phyloP scores from a whole-genome alignment of 2,113 vertebrate genomes.

The Rhabdornis inornatus region DNA sequence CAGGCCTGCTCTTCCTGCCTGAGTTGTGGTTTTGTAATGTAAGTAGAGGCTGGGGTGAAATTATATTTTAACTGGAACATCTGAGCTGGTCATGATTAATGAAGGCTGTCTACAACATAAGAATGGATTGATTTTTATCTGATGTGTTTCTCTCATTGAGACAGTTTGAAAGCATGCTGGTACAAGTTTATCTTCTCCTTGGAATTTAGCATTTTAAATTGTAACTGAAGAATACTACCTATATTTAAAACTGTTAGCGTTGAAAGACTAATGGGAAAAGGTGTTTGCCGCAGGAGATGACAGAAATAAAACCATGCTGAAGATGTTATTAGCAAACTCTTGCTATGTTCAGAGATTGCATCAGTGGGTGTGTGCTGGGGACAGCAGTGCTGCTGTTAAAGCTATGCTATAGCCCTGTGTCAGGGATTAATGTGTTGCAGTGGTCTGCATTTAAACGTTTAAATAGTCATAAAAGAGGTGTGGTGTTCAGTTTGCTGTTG shows the following conservation, averaged over 20 bases:
- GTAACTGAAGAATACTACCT: not conserved
- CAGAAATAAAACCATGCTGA: not conserved
- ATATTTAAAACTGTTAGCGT: not conserved
- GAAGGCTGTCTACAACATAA: not conserved
- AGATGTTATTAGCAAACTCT: not conserved
- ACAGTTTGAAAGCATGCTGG: not conserved
- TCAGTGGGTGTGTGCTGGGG: not conserved
- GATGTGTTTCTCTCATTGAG: not conserved
- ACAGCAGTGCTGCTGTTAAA: not conserved
- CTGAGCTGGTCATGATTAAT: not conserved
- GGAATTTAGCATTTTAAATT: not conserved
- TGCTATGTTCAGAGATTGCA: not conserved
- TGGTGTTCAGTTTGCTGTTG: not conserved
- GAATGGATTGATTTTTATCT: not conserved
- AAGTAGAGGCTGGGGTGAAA: not conserved
- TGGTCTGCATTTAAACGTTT: not conserved
- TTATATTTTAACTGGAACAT: not conserved
- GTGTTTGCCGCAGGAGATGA: not conserved
- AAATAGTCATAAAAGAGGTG: not conserved
- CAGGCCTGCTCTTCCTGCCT: not conserved
- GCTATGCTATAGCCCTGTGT: not conserved
- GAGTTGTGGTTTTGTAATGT: not conserved
- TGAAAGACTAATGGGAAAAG: constrained; percentile 14
- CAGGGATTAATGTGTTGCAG: not conserved
- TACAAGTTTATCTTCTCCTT: not conserved